Evolutionary conservation across 2,797 vertebrate genomes (phyloP).

Genomic region (Tolypeutes matacus): DNA sequence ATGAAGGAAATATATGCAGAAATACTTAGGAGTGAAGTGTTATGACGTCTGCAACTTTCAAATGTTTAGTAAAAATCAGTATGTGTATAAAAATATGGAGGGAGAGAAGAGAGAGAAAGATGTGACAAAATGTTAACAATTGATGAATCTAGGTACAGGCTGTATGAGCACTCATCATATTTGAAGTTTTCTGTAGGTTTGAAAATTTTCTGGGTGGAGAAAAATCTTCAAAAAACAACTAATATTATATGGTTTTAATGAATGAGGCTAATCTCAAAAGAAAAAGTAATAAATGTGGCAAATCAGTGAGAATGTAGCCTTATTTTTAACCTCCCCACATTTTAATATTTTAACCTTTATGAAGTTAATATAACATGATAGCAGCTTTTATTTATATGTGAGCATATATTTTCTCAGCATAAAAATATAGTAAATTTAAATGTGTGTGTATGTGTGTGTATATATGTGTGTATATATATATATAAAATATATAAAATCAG

Average conservation of each 20-base stretch:
- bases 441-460: background rate
- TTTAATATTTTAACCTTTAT: slow-evolving; percentile 24
- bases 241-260: background rate
- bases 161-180: background rate
- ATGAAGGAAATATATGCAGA: background rate
- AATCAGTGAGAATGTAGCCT: background rate
- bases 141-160: background rate
- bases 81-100: background rate
- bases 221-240: background rate
- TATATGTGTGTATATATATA: background rate
- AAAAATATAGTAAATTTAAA: slow-evolving; percentile 1
- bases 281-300: background rate
- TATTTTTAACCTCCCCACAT: background rate
- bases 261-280: background rate
- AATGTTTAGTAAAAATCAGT: background rate
- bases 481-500: background rate
- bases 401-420: slow-evolving; percentile 37
- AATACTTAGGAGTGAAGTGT: background rate
- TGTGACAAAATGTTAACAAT: background rate
- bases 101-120: background rate
- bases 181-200: slow-evolving; percentile 23
- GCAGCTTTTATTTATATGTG: slow-evolving; percentile 34
- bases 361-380: background rate
- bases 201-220: background rate
- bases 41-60: background rate